These are phyloP conservation scores for Aporophyla nigra DNA, from an alignment of 2,888 invertebrate genomes.

Conservation along the genomic window DNA sequence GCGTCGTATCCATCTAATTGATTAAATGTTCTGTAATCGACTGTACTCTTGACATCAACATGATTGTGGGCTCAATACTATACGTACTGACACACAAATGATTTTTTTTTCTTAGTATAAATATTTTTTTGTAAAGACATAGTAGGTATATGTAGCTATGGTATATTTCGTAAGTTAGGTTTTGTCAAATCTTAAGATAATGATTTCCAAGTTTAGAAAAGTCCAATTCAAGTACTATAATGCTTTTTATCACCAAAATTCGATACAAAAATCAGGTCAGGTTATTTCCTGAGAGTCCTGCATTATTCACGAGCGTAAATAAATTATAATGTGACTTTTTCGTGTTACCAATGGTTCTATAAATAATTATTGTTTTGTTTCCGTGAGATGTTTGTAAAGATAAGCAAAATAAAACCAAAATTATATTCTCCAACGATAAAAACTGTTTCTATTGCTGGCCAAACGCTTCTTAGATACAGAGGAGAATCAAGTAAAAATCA, in stretches of 20 bases:
- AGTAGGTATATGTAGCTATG: not conserved
- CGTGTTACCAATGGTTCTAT: not conserved
- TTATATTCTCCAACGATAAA: not conserved
- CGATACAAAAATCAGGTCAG: not conserved
- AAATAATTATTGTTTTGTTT: not conserved
- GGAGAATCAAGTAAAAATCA: not conserved
- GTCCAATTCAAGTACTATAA: not conserved
- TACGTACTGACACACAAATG: slow-evolving; percentile 7
- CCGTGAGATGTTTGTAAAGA: not conserved
- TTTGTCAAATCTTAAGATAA: not conserved
- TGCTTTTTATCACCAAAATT: not conserved
- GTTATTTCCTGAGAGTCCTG: not conserved
- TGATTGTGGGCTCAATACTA: slow-evolving; percentile 12
- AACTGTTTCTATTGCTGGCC: not conserved
- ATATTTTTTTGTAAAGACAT: not conserved
- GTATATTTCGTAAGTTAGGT: not conserved
- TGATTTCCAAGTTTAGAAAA: not conserved
- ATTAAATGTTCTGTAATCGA: slow-evolving; percentile 54
- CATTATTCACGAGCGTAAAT: not conserved
- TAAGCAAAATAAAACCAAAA: not conserved
- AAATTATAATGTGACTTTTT: not conserved
- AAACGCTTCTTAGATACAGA: not conserved
- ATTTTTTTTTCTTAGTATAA: not conserved
- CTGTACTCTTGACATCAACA: slow-evolving; percentile 40
- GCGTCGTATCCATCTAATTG: slow-evolving; percentile 46